Evolutionary conservation across 2,113 vertebrate species (phyloP).

Genomic region (Xiphophorus hellerii): DNA sequence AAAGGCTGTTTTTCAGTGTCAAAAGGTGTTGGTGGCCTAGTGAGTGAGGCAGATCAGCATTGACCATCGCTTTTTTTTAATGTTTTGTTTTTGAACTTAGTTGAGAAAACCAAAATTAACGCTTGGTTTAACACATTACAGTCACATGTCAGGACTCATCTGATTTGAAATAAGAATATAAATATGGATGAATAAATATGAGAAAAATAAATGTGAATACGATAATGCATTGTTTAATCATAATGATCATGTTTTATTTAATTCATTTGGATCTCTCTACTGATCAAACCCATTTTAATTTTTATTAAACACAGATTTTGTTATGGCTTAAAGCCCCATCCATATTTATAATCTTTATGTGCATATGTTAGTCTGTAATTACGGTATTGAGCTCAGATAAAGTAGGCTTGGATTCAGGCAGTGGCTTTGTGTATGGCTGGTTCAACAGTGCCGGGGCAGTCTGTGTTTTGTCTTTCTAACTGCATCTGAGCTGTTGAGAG

Average conservation of each 20-base stretch:
- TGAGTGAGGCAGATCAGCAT: too few species aligned
- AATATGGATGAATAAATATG: background rate
- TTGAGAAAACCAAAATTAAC: background rate
- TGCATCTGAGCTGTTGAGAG: constrained; percentile 73
- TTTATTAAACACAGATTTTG: background rate
- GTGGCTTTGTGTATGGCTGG: constrained; percentile 20
- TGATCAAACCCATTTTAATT: background rate
- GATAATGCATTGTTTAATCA: background rate
- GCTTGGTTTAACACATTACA: constrained; percentile 26
- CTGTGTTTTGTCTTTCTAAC: constrained; percentile 70
- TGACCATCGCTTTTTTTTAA: background rate
- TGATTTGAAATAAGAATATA: constrained; percentile 20
- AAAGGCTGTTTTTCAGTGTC: too few species aligned
- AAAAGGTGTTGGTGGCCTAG: too few species aligned
- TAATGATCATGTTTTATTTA: background rate
- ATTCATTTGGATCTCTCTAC: too few species aligned
- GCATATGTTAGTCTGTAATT: background rate
- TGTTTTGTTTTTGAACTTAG: constrained; percentile 11
- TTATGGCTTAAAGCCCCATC: background rate
- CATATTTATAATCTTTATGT: background rate
- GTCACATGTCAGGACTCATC: constrained; percentile 28
- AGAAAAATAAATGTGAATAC: background rate
- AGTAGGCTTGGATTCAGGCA: background rate
- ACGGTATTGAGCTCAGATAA: constrained; percentile 9
- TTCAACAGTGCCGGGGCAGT: constrained; percentile 24